Evolutionary conservation across 2,797 vertebrate species (phyloP), one percentile per base, ranked within the genome.

Genomic region (Falco peregrinus): DNA sequence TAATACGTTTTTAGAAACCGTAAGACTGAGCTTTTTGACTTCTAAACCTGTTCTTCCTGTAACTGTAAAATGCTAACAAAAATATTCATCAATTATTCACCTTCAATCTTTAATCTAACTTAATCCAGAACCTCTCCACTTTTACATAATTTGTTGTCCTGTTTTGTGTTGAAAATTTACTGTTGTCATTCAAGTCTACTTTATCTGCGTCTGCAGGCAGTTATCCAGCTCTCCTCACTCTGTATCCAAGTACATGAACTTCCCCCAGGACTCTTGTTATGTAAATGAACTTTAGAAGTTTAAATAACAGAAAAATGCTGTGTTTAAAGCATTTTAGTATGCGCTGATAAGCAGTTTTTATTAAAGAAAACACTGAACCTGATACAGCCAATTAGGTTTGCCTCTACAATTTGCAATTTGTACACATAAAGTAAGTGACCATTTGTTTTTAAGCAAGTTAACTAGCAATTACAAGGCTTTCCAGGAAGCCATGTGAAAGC

Each of bases 211-310:
- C 63, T 13, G 4, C 63, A 92, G 81, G 75, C 92, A 92, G 65
- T 61, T 90, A 53, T 47, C 56, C 61, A 90, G 79, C 37, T 70
- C 79, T 95, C 89, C 59, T 87, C 84, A 50, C 12, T 24, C n/a
- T 48, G 21, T 89, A 74, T 84, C 64, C 71, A 69, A 93, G 91
- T 4, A 76, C 79, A 89, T n/a, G 61, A 96, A 94, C 92, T 73
- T 95, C 78, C 64, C 71, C 24, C 83, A 91, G 87, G 93, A 75
- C 54, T 85, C 85, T 77, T 77, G 54, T 85, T 93, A 89, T 41
- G 51, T 93, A 97, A 95, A 95, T 97, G 78, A 91, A 95, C 76
- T 89, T 89, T n/a, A 16, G n/a, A 91, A 94, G 91, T 95, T 97
- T 95, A 96, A 96, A 84, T 79, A 94, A 96, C 1, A 37, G 63